phyloP scores from a whole-genome alignment of 2,888 invertebrate species.

The Syrista parreyssii region DNA sequence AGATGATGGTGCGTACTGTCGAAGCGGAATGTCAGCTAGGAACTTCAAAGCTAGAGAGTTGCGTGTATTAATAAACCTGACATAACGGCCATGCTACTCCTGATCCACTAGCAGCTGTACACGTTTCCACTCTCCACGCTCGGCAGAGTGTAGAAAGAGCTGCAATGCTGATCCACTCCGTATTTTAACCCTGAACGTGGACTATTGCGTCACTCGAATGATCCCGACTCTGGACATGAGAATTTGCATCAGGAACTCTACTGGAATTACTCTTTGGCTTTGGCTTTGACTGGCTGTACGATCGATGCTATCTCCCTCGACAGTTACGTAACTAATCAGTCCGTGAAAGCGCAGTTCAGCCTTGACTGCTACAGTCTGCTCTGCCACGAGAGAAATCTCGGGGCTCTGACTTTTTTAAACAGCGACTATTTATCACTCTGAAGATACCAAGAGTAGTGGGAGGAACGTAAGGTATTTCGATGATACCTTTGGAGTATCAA shows the following conservation, averaged over 20 bases:
- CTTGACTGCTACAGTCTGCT: neutral
- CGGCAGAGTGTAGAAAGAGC: neutral
- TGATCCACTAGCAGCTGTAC: neutral
- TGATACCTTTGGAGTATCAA: too few species aligned
- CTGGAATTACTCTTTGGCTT: neutral
- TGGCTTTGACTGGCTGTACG: neutral
- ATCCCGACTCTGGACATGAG: neutral
- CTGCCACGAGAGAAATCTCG: neutral
- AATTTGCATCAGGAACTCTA: neutral
- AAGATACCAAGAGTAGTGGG: too few species aligned
- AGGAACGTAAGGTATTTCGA: too few species aligned
- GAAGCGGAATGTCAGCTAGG: neutral
- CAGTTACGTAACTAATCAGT: constrained; percentile 1
- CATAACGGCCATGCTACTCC: neutral
- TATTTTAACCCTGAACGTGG: neutral
- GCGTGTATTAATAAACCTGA: constrained; percentile 3
- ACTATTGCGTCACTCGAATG: neutral
- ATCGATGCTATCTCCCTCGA: neutral
- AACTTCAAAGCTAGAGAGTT: neutral
- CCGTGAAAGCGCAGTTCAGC: neutral
- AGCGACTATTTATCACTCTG: too few species aligned
- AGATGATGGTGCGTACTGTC: neutral
- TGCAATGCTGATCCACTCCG: neutral
- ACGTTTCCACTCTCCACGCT: neutral
- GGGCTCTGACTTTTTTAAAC: too few species aligned